Percentiles rank a stretch among this genome's conserved stretches.
phyloP scores from a whole-genome alignment of 2,113 vertebrate genomes.

The Crotalus tigris region DNA sequence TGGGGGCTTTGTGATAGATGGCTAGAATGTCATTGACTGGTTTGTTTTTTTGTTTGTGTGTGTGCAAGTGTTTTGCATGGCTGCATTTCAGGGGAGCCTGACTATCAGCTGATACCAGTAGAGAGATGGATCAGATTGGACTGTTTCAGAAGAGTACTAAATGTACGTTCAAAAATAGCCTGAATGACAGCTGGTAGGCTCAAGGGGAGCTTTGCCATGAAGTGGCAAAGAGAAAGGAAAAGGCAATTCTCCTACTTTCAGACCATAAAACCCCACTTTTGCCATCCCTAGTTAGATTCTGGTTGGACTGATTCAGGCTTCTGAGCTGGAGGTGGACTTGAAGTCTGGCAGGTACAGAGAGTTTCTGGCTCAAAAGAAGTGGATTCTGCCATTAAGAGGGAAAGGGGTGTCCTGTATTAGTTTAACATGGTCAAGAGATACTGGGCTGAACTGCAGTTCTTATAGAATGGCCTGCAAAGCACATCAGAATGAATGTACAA shows the following conservation, averaged over 20 bases:
- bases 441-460: background rate
- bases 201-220: background rate
- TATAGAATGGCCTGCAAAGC: background rate
- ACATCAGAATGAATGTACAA: background rate
- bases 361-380: background rate
- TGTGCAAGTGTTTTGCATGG: background rate
- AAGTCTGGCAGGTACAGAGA: background rate
- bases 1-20: background rate
- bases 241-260: background rate
- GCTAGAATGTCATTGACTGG: background rate
- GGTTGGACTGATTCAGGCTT: background rate
- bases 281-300: background rate
- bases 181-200: background rate
- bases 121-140: background rate
- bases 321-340: background rate
- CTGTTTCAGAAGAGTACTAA: background rate
- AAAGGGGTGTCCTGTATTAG: background rate
- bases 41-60: background rate
- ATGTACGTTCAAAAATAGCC: background rate
- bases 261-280: background rate
- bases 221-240: background rate
- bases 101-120: background rate
- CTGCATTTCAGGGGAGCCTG: background rate
- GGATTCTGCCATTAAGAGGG: background rate
- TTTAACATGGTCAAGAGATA: background rate